A percentile compares a stretch with the other conserved stretches of the same genome.
These are phyloP conservation scores for Poeciliopsis retropinna DNA, from an alignment of 2,113 vertebrate species.

Conservation along the genomic window DNA sequence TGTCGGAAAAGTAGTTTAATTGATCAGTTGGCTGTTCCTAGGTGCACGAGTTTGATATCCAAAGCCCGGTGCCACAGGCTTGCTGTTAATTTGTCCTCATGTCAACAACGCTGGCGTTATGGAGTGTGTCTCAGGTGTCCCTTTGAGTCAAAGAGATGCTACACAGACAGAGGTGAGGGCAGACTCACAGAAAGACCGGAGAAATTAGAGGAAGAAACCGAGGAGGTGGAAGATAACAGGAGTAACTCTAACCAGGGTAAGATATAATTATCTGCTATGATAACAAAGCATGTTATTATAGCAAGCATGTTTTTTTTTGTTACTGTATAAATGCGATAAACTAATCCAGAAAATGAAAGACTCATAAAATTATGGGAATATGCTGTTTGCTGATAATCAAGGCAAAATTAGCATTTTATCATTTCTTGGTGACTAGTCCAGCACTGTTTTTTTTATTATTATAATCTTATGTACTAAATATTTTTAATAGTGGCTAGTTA, in stretches of 20 bases:
- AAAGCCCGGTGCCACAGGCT: neutral
- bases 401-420: too few relatives aligned
- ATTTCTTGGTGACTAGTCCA: too few relatives aligned
- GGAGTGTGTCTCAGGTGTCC: neutral
- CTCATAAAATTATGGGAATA: too few relatives aligned
- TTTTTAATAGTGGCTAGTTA: neutral
- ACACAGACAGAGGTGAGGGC: conserved; percentile 21
- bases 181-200: conserved; percentile 10
- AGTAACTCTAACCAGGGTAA: conserved; percentile 39
- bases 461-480: too few relatives aligned
- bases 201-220: conserved; percentile 6
- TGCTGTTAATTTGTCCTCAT: neutral
- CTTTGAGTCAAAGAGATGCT: conserved; percentile 21
- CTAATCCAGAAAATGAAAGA: too few relatives aligned
- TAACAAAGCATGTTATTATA: too few relatives aligned
- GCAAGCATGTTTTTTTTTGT: too few relatives aligned
- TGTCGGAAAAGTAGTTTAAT: conserved; percentile 10
- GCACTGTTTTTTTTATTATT: too few relatives aligned
- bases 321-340: too few relatives aligned
- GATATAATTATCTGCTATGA: neutral
- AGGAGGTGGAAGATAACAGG: neutral
- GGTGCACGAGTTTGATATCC: neutral
- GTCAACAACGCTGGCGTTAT: neutral
- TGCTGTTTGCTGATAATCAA: too few relatives aligned
- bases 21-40: neutral